Conservation (phyloP, 1,140 invertebrate species). For the Uloborus diversus region DNA sequence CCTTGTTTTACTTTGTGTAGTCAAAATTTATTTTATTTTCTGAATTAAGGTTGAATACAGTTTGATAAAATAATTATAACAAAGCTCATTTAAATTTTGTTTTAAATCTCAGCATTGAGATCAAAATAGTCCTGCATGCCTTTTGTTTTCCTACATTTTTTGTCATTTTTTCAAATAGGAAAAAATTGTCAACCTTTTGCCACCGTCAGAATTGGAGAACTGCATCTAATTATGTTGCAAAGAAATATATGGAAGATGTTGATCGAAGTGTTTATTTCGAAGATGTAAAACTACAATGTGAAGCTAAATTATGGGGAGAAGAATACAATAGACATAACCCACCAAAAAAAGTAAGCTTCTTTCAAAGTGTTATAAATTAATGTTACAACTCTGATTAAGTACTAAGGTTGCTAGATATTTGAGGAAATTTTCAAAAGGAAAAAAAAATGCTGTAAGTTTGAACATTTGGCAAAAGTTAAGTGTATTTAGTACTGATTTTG, state of each 20-base stretch:
- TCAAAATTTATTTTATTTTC: no score
- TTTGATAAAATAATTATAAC: no score
- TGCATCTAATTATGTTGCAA: slow-evolving; percentile 71
- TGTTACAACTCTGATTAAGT: no score
- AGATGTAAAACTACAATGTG: slow-evolving; percentile 73
- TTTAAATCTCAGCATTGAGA: no score
- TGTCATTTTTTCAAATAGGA: slow-evolving; percentile 61
- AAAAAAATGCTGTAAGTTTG: no score
- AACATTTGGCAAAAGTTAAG: no score
- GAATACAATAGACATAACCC: slow-evolving; percentile 73
- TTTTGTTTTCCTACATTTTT: not conserved
- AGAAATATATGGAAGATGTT: slow-evolving; percentile 70
- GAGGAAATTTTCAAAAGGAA: no score
- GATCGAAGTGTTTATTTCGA: slow-evolving; percentile 70
- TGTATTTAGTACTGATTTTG: no score
- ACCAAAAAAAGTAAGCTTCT: slow-evolving; percentile 69
- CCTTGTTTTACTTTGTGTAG: no score
- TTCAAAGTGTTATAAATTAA: slow-evolving; percentile 10
- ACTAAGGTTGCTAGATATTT: no score
- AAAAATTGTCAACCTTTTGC: slow-evolving; percentile 69
- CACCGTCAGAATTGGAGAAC: slow-evolving; percentile 67
- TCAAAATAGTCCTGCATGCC: not conserved
- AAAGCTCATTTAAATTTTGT: no score
- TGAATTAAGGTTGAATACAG: no score
- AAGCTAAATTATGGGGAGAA: slow-evolving; percentile 73